Evolutionary conservation across 2,113 vertebrate genomes (phyloP), one percentile per base, ranked within the genome.

Genomic region (Centropristis striata): DNA sequence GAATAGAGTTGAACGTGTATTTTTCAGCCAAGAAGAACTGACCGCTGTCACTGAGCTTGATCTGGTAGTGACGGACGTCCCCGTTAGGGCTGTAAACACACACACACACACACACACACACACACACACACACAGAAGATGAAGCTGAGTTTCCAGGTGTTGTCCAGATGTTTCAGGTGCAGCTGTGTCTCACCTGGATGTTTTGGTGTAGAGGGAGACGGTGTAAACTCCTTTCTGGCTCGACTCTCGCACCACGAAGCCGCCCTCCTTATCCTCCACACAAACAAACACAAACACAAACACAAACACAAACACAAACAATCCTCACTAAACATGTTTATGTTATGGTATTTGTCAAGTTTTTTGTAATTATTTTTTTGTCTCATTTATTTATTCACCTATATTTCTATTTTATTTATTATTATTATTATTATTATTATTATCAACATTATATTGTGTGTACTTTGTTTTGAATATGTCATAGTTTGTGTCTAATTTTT

Each of bases 211-310:
- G 53, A 98, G 85, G 0, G 96, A 97, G 50, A 98, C 95, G 0
- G 95, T 98, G 83, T 97, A 96, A 41, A 93, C 82, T 21, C 96
- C 96, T 27, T 92, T 90, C 79, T 94, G 96, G 76, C 96, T 98
- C 36, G 97, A 98, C 81, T 97, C 95, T 77, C 97, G 95, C 71
- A 98, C 96, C 69, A 97, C 88, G 71, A 97, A 98, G 0, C 96
- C 93, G 0, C 96, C 97, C 79, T 98, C 96, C 86, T 94, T 97
- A 64, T 90, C 91, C 97, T 98, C 86, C 7, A 87, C 71, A 59
- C 54, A 75, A 21, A 36, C 53, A 69, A 14, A 80, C 46, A 81
- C 1, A 78, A 32, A 88, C 10, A 67, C 21, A 27, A 39, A 60
- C 16, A 54, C 21, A 32, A 32, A 6, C 3, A 32, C 3, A 32